phyloP scores from a whole-genome alignment of 2,888 invertebrate species.

The Leptinotarsa juncta region DNA sequence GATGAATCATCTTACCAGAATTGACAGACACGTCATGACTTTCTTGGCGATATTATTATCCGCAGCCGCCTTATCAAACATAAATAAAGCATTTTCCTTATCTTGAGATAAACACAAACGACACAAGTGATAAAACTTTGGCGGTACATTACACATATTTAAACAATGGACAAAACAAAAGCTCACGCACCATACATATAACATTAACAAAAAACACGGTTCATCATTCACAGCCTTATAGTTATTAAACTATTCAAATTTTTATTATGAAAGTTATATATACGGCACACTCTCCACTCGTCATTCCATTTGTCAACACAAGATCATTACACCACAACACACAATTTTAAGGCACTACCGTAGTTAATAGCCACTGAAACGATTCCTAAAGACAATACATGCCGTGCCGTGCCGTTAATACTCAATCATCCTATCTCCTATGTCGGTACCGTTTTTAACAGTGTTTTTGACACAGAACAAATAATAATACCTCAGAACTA shows the following conservation, averaged over 20 bases:
- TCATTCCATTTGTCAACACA: conserved; percentile 59
- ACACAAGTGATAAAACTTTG: conserved; percentile 93
- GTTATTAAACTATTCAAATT: conserved; percentile 49
- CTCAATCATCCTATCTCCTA: neutral
- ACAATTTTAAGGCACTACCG: conserved; percentile 65
- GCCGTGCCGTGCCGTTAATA: neutral
- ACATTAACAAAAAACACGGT: conserved; percentile 54
- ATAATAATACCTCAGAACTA: too few relatives aligned
- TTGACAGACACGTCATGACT: conserved; percentile 83
- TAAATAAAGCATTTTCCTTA: conserved; percentile 76
- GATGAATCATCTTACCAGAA: conserved; percentile 75
- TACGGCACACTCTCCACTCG: conserved; percentile 56
- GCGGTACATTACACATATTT: conserved; percentile 90
- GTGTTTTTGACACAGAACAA: too few relatives aligned
- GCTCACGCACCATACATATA: conserved; percentile 62
- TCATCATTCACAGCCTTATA: conserved; percentile 61
- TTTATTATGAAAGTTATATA: conserved; percentile 53
- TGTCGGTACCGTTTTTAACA: neutral
- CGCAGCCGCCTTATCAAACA: conserved; percentile 81
- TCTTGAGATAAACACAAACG: conserved; percentile 87
- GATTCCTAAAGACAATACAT: too few relatives aligned
- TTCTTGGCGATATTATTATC: conserved; percentile 71
- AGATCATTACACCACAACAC: conserved; percentile 24
- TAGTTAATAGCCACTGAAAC: conserved; percentile 55
- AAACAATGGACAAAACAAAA: conserved; percentile 62